phyloP scores from a whole-genome alignment of 2,888 invertebrate genomes.

The Philereme transversata region DNA sequence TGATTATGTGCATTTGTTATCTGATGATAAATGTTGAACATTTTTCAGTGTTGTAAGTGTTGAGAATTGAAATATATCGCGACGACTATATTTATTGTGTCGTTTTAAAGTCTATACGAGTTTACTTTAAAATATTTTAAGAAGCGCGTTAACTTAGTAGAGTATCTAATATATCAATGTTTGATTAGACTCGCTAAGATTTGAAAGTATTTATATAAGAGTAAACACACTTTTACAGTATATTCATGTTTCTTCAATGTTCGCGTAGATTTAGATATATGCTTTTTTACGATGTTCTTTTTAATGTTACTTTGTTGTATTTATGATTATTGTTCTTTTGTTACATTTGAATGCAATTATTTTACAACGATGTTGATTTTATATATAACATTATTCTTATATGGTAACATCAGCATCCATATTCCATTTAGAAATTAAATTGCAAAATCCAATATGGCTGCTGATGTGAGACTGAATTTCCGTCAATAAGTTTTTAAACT shows the following conservation, averaged over 20 bases:
- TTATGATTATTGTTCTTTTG: conserved; percentile 25
- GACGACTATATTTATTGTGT: conserved; percentile 58
- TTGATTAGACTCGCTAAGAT: conserved; percentile 1
- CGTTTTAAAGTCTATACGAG: conserved; percentile 25
- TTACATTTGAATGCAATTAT: conserved; percentile 36
- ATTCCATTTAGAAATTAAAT: conserved; percentile 45
- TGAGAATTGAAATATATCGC: conserved; percentile 23
- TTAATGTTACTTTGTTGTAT: conserved; percentile 33
- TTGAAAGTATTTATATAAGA: conserved; percentile 28
- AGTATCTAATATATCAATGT: not conserved
- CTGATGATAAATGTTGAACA: conserved; percentile 58
- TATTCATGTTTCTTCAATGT: conserved; percentile 45
- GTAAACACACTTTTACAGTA: conserved; percentile 42
- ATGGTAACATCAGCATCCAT: conserved; percentile 60
- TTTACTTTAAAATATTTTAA: conserved; percentile 24
- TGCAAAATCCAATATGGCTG: conserved; percentile 54
- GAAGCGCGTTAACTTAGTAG: not conserved
- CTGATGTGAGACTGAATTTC: conserved; percentile 63
- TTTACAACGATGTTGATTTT: conserved; percentile 38
- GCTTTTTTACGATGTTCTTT: conserved; percentile 48
- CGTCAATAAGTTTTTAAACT: conserved; percentile 30
- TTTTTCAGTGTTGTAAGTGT: conserved; percentile 55
- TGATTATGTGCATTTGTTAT: conserved; percentile 73
- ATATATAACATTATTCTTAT: conserved; percentile 38
- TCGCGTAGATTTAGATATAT: conserved; percentile 39